Evolutionary conservation across 2,113 vertebrate genomes (phyloP).

Genomic region (Chaetura pelagica): DNA sequence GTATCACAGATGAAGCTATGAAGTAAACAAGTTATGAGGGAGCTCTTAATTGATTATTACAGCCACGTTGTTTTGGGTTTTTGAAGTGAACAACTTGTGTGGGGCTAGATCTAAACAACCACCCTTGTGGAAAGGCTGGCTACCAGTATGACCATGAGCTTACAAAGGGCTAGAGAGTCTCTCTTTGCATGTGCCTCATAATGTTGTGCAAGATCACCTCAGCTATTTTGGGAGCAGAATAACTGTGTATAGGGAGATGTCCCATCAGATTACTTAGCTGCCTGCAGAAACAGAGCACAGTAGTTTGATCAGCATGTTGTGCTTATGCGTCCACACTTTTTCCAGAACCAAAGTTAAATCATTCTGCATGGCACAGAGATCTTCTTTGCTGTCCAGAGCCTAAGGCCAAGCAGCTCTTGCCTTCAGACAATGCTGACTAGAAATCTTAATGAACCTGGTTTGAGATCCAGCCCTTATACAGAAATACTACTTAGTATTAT

Average conservation of each 20-base stretch:
- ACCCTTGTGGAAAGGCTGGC: background rate
- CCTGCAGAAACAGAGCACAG: background rate
- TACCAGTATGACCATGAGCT: background rate
- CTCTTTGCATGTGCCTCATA: background rate
- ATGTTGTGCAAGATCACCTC: background rate
- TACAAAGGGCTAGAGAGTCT: background rate
- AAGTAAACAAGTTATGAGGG: background rate
- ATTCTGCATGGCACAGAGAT: background rate
- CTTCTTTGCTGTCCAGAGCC: background rate
- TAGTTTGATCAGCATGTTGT: slow-evolving; percentile 1
- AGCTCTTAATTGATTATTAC: slow-evolving; percentile 24
- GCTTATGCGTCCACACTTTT: background rate
- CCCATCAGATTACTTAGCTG: background rate
- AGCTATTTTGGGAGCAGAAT: slow-evolving; percentile 3
- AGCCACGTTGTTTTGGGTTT: background rate
- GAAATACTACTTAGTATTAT: background rate
- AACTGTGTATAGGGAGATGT: background rate
- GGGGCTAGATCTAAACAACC: background rate
- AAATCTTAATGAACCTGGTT: slow-evolving; percentile 8
- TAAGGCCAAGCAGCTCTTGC: background rate
- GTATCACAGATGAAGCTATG: background rate
- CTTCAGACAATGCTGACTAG: background rate
- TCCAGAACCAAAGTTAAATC: background rate
- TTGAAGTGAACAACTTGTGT: background rate
- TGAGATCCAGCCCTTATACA: background rate